These are phyloP conservation scores for Antigone vipio DNA, from an alignment of 2,113 vertebrate species.

Conservation along the genomic window DNA sequence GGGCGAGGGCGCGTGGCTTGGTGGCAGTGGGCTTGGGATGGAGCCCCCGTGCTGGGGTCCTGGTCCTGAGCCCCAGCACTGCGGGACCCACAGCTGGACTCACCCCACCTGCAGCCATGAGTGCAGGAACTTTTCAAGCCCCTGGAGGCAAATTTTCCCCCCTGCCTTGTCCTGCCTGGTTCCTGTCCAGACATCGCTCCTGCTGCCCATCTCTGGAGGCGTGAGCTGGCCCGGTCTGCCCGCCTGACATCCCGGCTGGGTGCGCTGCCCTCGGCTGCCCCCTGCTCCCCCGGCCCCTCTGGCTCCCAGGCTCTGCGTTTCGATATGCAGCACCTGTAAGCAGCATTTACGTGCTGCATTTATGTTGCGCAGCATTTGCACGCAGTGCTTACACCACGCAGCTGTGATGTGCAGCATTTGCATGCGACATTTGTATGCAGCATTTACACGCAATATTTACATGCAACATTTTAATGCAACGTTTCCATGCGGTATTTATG, in stretches of 20 bases:
- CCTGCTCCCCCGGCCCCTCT: fast-evolving
- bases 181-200: not conserved
- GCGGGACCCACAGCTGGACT: not conserved
- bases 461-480: no score
- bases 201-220: not conserved
- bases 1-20: not conserved
- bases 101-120: not conserved
- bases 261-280: not conserved
- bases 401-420: not conserved
- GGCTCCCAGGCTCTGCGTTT: not conserved
- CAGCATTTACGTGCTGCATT: not conserved
- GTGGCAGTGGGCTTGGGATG: not conserved
- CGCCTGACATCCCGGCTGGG: not conserved
- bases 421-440: fast-evolving
- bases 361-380: no score
- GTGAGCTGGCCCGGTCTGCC: not conserved
- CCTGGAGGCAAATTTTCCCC: not conserved
- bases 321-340: not conserved
- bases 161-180: not conserved
- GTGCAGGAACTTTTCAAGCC: not conserved
- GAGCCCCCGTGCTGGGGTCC: not conserved
- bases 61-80: not conserved
- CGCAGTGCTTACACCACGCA: not conserved
- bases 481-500: not conserved
- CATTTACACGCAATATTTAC: not conserved